Conservation (phyloP, 2,888 invertebrate genomes). For the Stenolophus ochropezus region DNA sequence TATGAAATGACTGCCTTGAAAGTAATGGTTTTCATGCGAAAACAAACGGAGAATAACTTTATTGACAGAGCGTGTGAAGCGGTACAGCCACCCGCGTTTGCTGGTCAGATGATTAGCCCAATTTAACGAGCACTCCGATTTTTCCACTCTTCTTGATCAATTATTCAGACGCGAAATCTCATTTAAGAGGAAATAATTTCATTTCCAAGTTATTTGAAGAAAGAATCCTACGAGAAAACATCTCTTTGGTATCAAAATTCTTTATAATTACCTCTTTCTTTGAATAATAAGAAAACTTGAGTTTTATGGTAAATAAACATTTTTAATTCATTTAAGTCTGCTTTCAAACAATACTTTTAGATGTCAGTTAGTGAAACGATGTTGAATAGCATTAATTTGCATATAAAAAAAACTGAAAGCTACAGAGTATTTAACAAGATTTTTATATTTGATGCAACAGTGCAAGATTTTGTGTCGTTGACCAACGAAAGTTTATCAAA, state of each 20-base stretch:
- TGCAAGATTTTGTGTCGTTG: slow-evolving; percentile 65
- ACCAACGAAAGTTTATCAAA: slow-evolving; percentile 62
- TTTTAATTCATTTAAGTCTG: slow-evolving; percentile 35
- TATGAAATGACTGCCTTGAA: not conserved
- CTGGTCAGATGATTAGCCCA: slow-evolving; percentile 18
- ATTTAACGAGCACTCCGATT: slow-evolving; percentile 19
- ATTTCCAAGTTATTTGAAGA: slow-evolving; percentile 26
- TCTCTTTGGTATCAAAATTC: slow-evolving; percentile 13
- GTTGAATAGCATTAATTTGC: slow-evolving; percentile 40
- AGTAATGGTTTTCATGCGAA: slow-evolving; percentile 19
- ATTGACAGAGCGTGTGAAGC: slow-evolving; percentile 39
- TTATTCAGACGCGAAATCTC: slow-evolving; percentile 29
- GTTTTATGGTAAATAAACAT: slow-evolving; percentile 36
- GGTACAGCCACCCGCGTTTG: not conserved
- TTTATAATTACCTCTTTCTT: slow-evolving; percentile 13
- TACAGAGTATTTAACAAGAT: slow-evolving; percentile 27
- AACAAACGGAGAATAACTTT: not conserved
- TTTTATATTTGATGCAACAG: slow-evolving; percentile 54
- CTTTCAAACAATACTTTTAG: too few relatives aligned
- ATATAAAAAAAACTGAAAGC: slow-evolving; percentile 34
- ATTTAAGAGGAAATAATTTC: slow-evolving; percentile 33
- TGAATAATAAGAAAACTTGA: slow-evolving; percentile 14
- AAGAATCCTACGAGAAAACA: not conserved
- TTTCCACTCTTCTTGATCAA: slow-evolving; percentile 13
- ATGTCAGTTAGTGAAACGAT: slow-evolving; percentile 26